Evolutionary conservation across 1,140 invertebrate genomes (phyloP).

Genomic region (Bicyclus anynana): DNA sequence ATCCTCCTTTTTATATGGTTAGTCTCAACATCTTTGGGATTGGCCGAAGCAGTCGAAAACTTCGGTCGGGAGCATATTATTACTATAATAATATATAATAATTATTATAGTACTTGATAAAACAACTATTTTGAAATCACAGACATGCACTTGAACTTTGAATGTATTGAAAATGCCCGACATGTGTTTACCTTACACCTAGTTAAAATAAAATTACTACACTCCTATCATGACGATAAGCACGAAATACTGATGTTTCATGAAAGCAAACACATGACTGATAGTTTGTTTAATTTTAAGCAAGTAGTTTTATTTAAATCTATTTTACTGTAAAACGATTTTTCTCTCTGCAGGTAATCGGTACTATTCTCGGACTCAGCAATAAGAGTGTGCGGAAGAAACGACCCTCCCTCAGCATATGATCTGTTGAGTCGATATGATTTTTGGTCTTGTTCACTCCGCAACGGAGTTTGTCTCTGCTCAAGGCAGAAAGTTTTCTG

Average conservation of each 20-base stretch:
- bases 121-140: too few species aligned
- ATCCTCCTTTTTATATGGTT: too few species aligned
- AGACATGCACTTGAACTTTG: too few species aligned
- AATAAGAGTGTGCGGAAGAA: constrained; percentile 85
- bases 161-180: too few species aligned
- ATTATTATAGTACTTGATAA: too few species aligned
- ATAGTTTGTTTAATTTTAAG: constrained; percentile 1
- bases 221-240: neutral
- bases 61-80: too few species aligned
- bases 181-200: too few species aligned
- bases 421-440: constrained; percentile 36
- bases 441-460: constrained; percentile 57
- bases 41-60: too few species aligned
- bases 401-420: constrained; percentile 85
- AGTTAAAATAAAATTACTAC: neutral
- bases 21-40: too few species aligned
- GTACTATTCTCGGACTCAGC: constrained; percentile 86
- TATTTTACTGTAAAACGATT: neutral
- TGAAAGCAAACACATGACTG: neutral
- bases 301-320: neutral
- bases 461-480: constrained; percentile 62
- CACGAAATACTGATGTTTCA: neutral
- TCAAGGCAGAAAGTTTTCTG: constrained; percentile 38
- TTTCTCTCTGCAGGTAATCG: constrained; percentile 77
- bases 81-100: too few species aligned